phyloP scores from a whole-genome alignment of 2,888 invertebrate species.

The Elmis aenea region DNA sequence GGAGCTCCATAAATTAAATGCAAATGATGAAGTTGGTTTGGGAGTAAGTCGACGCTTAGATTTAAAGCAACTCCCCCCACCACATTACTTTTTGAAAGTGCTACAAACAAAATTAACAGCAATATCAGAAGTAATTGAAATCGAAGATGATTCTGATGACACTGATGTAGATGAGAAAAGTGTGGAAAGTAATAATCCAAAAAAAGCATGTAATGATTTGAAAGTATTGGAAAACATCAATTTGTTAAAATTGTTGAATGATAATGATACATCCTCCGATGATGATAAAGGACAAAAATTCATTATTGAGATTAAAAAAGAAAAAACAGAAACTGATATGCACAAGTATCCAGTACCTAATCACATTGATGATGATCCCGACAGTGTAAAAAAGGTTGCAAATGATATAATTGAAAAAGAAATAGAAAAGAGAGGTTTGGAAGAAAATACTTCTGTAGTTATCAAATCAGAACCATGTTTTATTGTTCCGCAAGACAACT shows the following conservation, averaged over 20 bases:
- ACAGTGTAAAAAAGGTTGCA: neutral
- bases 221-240: too few relatives aligned
- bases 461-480: conserved; percentile 45
- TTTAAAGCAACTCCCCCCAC: neutral
- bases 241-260: neutral
- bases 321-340: too few relatives aligned
- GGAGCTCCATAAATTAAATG: conserved; percentile 39
- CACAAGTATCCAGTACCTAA: too few relatives aligned
- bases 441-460: conserved; percentile 30
- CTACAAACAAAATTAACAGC: neutral
- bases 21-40: conserved; percentile 53
- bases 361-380: too few relatives aligned
- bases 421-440: conserved; percentile 2
- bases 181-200: neutral
- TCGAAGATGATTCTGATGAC: neutral
- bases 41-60: conserved; percentile 34
- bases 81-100: neutral
- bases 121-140: conserved; percentile 1
- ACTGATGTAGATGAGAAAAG: neutral
- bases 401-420: conserved; percentile 8
- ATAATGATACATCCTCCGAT: conserved; percentile 1
- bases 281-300: too few relatives aligned
- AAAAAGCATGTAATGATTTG: too few relatives aligned
- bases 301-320: too few relatives aligned
- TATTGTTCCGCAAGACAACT: conserved; percentile 47